These are phyloP conservation scores for Brachyhypopomus gauderio DNA, from an alignment of 2,113 vertebrate genomes.

Conservation along the genomic window DNA sequence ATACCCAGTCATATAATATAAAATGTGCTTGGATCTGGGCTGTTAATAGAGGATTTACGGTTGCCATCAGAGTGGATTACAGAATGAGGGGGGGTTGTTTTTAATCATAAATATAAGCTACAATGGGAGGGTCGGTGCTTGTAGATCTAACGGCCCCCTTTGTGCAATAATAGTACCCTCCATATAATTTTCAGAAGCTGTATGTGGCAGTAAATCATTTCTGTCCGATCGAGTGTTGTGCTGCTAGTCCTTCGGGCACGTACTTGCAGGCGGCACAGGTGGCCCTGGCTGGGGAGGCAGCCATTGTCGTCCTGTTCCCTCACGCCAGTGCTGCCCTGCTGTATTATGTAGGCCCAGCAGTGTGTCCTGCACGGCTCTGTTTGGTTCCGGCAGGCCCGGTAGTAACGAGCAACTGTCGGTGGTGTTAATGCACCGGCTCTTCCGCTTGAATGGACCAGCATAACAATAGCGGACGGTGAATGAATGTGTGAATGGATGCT, in stretches of 20 bases:
- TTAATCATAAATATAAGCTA: constrained; percentile 45
- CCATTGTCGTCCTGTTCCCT: constrained; percentile 6
- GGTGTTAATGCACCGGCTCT: not conserved
- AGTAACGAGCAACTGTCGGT: not conserved
- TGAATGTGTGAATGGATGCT: not conserved
- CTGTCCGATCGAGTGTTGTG: constrained; percentile 10
- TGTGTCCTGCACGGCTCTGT: not conserved
- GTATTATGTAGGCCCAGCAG: not conserved
- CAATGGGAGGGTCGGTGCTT: constrained; percentile 40
- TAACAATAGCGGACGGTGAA: too few relatives aligned
- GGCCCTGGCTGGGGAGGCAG: constrained; percentile 10
- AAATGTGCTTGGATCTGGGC: constrained; percentile 44
- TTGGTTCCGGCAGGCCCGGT: not conserved
- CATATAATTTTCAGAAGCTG: constrained; percentile 53
- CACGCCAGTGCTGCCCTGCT: not conserved
- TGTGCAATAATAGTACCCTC: constrained; percentile 46
- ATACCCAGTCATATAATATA: constrained; percentile 18
- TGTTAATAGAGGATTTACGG: constrained; percentile 44
- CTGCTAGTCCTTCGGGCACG: constrained; percentile 17
- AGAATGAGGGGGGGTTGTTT: constrained; percentile 33
- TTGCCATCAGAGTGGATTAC: constrained; percentile 28
- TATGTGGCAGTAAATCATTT: constrained; percentile 49
- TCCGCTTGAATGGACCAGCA: too few relatives aligned
- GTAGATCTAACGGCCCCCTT: constrained; percentile 37
- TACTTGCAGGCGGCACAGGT: constrained; percentile 14